Conservation (phyloP, 2,797 vertebrate genomes). For the Furcifer pardalis region DNA sequence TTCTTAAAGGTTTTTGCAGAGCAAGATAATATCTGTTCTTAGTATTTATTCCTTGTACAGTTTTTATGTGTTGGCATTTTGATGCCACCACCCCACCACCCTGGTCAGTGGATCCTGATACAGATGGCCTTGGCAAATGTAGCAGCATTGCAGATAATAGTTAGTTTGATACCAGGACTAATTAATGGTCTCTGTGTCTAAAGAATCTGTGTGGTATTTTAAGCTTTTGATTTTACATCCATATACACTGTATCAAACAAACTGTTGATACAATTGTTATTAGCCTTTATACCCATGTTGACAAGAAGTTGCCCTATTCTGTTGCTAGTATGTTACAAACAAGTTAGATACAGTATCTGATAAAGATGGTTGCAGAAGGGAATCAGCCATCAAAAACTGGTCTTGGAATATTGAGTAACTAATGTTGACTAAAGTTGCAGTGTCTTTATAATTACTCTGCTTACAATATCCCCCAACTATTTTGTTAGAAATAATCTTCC, state of each 20-base stretch:
- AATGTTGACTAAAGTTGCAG: conserved; percentile 19
- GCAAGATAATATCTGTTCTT: not conserved
- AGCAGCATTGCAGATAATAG: not conserved
- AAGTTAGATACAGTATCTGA: not conserved
- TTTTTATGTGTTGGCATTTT: not conserved
- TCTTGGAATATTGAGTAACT: not conserved
- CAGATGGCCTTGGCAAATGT: not conserved
- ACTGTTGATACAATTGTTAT: not conserved
- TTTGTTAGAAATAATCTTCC: conserved; percentile 26
- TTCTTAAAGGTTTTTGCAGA: not conserved
- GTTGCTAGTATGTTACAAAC: not conserved
- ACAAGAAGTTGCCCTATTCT: not conserved
- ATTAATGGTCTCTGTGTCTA: not conserved
- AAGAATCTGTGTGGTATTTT: not conserved
- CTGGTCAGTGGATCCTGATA: not conserved
- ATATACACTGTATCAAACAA: not conserved
- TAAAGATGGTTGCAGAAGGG: not conserved
- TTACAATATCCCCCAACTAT: conserved; percentile 8
- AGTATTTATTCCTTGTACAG: not conserved
- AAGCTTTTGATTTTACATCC: not conserved
- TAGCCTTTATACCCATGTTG: not conserved
- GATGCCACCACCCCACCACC: not conserved
- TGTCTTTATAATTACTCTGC: conserved; percentile 30
- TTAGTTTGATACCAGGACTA: not conserved
- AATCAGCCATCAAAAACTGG: not conserved